Evolutionary conservation across 2,113 vertebrate genomes (phyloP), one percentile per base, ranked within the genome.

Genomic region (Heterochromis multidens): DNA sequence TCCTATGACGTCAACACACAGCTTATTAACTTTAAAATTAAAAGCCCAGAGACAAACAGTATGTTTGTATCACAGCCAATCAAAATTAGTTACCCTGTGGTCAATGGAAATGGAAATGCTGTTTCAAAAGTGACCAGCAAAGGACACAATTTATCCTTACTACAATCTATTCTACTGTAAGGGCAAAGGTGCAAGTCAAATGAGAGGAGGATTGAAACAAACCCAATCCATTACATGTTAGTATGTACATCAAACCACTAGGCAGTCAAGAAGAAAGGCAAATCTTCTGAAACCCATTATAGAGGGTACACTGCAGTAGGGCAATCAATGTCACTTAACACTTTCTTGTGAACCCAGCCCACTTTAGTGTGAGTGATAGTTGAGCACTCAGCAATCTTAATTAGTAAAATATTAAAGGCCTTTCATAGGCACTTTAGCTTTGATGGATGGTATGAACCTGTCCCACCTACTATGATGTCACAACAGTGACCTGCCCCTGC

Each of bases 341-440:
- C 84, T 87, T 87, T 72, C 80, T 43, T 58, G 79, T 83, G 62
- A 91, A 92, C 83, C 82, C 31, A 17, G 67, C 70, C 85, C 74
- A 88, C 77, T 92, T 90, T 72, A 89, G 35, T 2, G 5, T 60
- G 77, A 89, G 79, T 85, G 82, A 93, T 87, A 77, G 62, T 81
- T 63, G 70, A 76, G 81, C 82, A 84, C 84, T 88, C 84, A 76
- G 85, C 87, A 85, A 90, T 89, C 89, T 86, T 91, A 92, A 94
- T 93, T 94, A 93, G 93, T 90, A 79, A 92, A 94, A 92, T 93
- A 93, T 94, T 92, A 92, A 88, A 87, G 86, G 81, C 85, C 85
- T 88, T 87, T 87, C 85, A 82, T 72, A 37, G 81, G 83, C 82
- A 93, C 92, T 95, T 93, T 76, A 87, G 74, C 14, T 84, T 35